Base-by-base conservation (phyloP, 2,797 vertebrate genomes). In the Helarctos malayanus region DNA sequence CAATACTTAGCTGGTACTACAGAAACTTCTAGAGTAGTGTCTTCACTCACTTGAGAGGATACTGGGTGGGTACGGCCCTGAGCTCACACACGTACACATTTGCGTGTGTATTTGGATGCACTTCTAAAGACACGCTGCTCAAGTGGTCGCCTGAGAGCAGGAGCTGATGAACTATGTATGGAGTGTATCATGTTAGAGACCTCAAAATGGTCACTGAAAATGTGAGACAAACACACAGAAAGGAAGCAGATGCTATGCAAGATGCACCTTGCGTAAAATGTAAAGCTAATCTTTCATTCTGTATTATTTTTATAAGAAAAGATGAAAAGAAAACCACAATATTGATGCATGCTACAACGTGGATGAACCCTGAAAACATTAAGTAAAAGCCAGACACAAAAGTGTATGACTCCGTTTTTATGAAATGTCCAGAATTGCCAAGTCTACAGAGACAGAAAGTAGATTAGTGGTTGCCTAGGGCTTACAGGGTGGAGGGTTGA, bases 401-500 rank as follows among this genome's bases (percentile, higher is more conserved):
- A 27, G 47, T 6, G 3, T n/a, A 23, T 15, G 52, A 52, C 6
- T 93, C 57, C 63, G 63, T n/a, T 27, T 54, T 61, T 38, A 73
- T 4, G 23, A 57, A 78, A 68, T 1, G 49, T 68, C n/a, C 41
- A 25, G 59, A 52, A 89, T 0, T 45, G 80, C n/a, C 27, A 93
- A 59, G 38, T 18, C n/a, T 45, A 23, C 1, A 78, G 61, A 89
- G 38, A 49, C 32, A 78, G 87, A 35, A 90, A n/a, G 54, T 5
- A 63, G 27, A 21, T 35, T 4, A 23, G 12, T 47, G 29, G 89
- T 3, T 56, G 35, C 52, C 21, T 3, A 11, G 27, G 69, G 80
- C 61, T 35, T 9, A 7, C 1, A 13, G 3, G 1, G 8, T 15
- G 6, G 3, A 4, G 18, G 56, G 11, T 21, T 0, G 13, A 59